phyloP scores from a whole-genome alignment of 2,797 vertebrate genomes.

The Margarornis squamiger region DNA sequence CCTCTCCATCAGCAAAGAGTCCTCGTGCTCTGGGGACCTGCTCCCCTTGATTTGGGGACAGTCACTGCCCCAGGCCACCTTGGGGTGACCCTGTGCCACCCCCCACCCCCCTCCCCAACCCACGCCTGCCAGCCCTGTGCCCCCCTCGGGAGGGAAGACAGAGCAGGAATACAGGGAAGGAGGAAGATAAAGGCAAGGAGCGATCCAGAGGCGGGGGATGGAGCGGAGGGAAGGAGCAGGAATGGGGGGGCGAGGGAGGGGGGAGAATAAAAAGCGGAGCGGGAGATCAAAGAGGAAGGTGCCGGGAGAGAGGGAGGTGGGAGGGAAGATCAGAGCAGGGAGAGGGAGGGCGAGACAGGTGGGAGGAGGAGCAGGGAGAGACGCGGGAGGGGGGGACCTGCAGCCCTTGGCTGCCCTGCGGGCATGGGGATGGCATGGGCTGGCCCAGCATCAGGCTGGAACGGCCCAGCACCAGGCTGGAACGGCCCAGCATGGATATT shows the following conservation, averaged over 20 bases:
- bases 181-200: not conserved
- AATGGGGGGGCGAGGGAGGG: not conserved
- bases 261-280: not conserved
- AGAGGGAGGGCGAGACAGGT: not conserved
- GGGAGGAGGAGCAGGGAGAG: not conserved
- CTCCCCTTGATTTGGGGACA: not conserved
- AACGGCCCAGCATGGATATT: not conserved
- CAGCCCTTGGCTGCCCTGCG: not conserved
- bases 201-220: not conserved
- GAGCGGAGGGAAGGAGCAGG: not conserved
- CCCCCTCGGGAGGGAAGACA: not conserved
- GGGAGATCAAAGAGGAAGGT: conserved; percentile 12
- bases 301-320: not conserved
- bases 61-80: not conserved
- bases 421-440: not conserved
- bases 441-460: not conserved
- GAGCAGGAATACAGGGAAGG: not conserved
- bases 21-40: not conserved
- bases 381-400: not conserved
- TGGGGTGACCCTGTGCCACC: not conserved
- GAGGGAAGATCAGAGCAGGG: not conserved
- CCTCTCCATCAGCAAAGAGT: not conserved
- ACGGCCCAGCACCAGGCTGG: not conserved
- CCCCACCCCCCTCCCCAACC: not conserved
- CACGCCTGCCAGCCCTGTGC: not conserved